Evolutionary conservation across 2,797 vertebrate genomes (phyloP), one percentile per base, ranked within the genome.

Genomic region (Manis crassicaudata): DNA sequence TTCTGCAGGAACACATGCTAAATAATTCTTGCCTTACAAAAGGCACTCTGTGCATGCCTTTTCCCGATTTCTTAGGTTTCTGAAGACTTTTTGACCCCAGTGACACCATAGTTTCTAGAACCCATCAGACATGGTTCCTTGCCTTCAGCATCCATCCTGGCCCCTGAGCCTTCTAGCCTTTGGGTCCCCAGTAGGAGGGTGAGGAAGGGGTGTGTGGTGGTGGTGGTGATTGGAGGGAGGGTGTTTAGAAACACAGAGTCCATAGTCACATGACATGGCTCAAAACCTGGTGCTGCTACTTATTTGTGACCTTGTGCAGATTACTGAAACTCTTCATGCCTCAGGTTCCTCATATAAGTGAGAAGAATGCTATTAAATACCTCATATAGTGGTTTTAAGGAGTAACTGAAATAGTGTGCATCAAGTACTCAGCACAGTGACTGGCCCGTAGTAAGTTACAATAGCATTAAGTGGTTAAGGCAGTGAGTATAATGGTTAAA

Each of bases 1-100:
- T 68, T 85, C 27, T 75, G 16, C 37, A 77, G 87, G 62, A 96
- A 81, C 63, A 82, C 50, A 13, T 89, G 67, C 70, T 95, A 91
- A 75, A 50, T 83, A 70, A 80, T 35, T 68, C 40, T 72, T 88
- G 27, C 16, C 79, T 58, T 67, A 76, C 50, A 50, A 54, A 90
- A 85, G n/a, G n/a, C 43, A 14, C 29, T 32, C 37, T 11, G 3
- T 18, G 50, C 35, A 63, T 37, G 32, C 14, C 11, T 68, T 83
- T 56, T 37, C 14, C 23, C 27, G 46, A 0, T 27, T 65, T 46
- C 50, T 67, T 63, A 27, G 76, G 37, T 91, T 95, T 94, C 17
- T 65, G 40, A 56, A 50, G 81, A 67, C 6, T 6, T 65, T 73
- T 85, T 89, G 54, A 90, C 46, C 29, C 21, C 18, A 23, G 50